A percentile compares a stretch with the other conserved stretches of the same genome.
Conservation (phyloP, 2,797 vertebrate genomes). For the Melanotaenia trifasciata region DNA sequence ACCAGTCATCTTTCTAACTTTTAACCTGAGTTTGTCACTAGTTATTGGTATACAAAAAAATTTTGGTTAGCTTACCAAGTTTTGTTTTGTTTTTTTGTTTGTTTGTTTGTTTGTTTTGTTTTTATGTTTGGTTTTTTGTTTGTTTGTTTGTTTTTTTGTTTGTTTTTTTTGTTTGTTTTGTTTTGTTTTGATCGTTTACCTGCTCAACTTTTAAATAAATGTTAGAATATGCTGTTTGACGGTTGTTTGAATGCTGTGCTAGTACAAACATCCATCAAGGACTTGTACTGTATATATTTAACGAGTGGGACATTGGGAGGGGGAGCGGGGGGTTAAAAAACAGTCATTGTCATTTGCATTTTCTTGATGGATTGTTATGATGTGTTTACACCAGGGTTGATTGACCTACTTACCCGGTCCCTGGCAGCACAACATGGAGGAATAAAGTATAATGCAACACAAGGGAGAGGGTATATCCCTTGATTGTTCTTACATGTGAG, state of each 20-base stretch:
- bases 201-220: background rate
- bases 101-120: background rate
- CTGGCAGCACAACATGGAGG: conserved; percentile 69
- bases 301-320: conserved; percentile 11
- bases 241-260: background rate
- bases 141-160: no score
- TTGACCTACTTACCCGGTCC: conserved; percentile 79
- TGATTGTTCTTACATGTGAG: conserved; percentile 76
- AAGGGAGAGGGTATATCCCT: conserved; percentile 69
- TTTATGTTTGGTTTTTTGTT: no score
- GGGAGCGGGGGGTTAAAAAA: conserved; percentile 53
- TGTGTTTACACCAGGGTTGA: conserved; percentile 78
- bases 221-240: background rate
- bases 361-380: conserved; percentile 65
- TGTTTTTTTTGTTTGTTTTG: no score
- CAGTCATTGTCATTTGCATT: conserved; percentile 76
- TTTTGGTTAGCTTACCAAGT: background rate
- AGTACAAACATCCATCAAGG: conserved; percentile 11
- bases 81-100: no score
- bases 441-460: conserved; percentile 72
- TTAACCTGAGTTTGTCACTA: background rate
- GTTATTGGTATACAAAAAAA: background rate
- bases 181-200: background rate
- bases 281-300: conserved; percentile 14
- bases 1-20: background rate